A percentile compares a stretch with the other conserved stretches of the same genome.
These are phyloP conservation scores for Morbakka virulenta DNA, from an alignment of 30 jellyfish, hydroid and myxozoan species.

Conservation along the genomic window DNA sequence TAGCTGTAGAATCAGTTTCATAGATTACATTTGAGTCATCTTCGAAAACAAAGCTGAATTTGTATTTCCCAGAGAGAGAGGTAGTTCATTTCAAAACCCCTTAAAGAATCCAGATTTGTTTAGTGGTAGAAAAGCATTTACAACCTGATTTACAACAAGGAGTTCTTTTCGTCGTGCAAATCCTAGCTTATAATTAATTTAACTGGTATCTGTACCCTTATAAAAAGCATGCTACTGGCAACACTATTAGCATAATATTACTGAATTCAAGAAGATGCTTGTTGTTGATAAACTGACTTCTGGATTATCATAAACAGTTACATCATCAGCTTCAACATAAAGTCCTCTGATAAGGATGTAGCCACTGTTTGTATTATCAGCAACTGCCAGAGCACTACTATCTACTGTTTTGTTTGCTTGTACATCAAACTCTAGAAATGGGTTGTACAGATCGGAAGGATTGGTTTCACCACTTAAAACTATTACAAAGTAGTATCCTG, in stretches of 20 bases:
- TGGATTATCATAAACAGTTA: slow-evolving; percentile 5
- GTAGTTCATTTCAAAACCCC: not conserved
- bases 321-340: slow-evolving; percentile 11
- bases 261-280: slow-evolving; percentile 11
- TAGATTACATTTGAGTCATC: slow-evolving; percentile 11
- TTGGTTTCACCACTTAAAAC: too few relatives aligned
- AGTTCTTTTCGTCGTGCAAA: slow-evolving; percentile 35
- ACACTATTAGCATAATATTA: too few relatives aligned
- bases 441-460: too few relatives aligned
- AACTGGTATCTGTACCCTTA: too few relatives aligned
- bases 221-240: too few relatives aligned
- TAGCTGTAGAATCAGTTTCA: not conserved
- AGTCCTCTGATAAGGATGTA: not conserved
- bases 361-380: slow-evolving; percentile 27
- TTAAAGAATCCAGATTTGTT: slow-evolving; percentile 3
- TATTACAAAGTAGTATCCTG: not conserved
- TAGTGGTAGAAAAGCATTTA: slow-evolving; percentile 3
- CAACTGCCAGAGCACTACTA: not conserved
- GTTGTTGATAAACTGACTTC: slow-evolving; percentile 7
- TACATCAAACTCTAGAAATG: too few relatives aligned
- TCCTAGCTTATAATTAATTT: slow-evolving; percentile 1
- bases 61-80: slow-evolving; percentile 12
- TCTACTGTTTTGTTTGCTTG: too few relatives aligned
- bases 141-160: not conserved
- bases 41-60: not conserved